phyloP scores from a whole-genome alignment of 2,113 vertebrate genomes.

The Sinocyclocheilus rhinocerous region DNA sequence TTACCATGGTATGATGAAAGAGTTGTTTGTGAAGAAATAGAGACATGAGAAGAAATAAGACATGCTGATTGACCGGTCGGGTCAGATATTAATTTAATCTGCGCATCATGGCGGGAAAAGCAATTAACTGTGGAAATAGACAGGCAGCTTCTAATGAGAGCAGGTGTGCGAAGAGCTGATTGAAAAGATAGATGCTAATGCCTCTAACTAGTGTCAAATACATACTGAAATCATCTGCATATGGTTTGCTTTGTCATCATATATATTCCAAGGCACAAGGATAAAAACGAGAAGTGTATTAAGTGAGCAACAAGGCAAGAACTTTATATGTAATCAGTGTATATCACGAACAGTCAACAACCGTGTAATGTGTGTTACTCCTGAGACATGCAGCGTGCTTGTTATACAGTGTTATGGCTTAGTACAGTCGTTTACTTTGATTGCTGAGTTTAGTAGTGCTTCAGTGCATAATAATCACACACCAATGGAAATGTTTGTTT shows the following conservation, averaged over 20 bases:
- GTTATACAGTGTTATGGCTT: neutral
- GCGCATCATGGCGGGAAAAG: conserved; percentile 54
- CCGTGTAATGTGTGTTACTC: conserved; percentile 1
- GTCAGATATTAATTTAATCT: conserved; percentile 45
- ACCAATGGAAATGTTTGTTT: conserved; percentile 17
- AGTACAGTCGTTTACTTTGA: conserved; percentile 5
- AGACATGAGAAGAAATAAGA: neutral
- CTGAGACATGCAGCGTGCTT: neutral
- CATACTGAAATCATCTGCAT: neutral
- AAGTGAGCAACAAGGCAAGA: neutral
- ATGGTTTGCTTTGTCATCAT: neutral
- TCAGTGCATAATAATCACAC: conserved; percentile 22
- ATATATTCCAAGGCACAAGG: neutral
- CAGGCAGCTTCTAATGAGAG: conserved; percentile 48
- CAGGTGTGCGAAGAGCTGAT: conserved; percentile 22
- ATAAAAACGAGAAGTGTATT: neutral
- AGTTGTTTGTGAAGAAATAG: neutral
- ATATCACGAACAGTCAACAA: neutral
- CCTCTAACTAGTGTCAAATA: too few species aligned
- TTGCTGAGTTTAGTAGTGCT: neutral
- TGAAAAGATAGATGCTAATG: too few species aligned
- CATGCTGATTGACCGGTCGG: conserved; percentile 52
- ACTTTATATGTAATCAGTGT: neutral
- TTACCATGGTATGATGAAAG: neutral
- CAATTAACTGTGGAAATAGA: conserved; percentile 60